A percentile compares a stretch with the other conserved stretches of the same genome.
Evolutionary conservation across 2,888 invertebrate genomes (phyloP).

Genomic region (Coenonympha glycerion): DNA sequence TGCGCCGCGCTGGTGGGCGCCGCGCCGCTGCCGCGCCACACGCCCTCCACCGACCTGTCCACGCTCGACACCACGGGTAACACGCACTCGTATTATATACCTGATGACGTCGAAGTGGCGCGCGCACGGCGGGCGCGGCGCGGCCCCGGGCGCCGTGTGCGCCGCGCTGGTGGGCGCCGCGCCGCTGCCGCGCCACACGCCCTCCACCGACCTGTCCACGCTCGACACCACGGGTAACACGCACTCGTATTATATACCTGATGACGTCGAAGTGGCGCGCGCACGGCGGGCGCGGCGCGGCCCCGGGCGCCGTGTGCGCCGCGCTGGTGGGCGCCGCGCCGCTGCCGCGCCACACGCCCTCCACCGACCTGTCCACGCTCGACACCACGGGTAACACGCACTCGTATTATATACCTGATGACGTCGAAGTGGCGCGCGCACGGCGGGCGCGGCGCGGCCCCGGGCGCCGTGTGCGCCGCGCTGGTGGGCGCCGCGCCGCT

Average conservation of each 20-base stretch:
- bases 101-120: no score
- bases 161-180: constrained; percentile 41
- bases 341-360: constrained; percentile 37
- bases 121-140: constrained; percentile 35
- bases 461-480: constrained; percentile 52
- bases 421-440: no score
- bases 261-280: no score
- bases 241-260: no score
- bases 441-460: constrained; percentile 36
- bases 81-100: no score
- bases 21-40: constrained; percentile 34
- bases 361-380: constrained; percentile 55
- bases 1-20: constrained; percentile 44
- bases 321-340: constrained; percentile 37
- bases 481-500: constrained; percentile 35
- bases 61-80: constrained; percentile 35
- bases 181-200: constrained; percentile 34
- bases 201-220: constrained; percentile 55
- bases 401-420: no score
- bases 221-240: constrained; percentile 28
- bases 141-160: constrained; percentile 50
- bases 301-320: constrained; percentile 52
- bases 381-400: constrained; percentile 4
- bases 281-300: constrained; percentile 37
- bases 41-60: constrained; percentile 51